These are phyloP conservation scores for Liopterus haemorrhoidalis DNA, from an alignment of 2,888 invertebrate species.

Conservation along the genomic window DNA sequence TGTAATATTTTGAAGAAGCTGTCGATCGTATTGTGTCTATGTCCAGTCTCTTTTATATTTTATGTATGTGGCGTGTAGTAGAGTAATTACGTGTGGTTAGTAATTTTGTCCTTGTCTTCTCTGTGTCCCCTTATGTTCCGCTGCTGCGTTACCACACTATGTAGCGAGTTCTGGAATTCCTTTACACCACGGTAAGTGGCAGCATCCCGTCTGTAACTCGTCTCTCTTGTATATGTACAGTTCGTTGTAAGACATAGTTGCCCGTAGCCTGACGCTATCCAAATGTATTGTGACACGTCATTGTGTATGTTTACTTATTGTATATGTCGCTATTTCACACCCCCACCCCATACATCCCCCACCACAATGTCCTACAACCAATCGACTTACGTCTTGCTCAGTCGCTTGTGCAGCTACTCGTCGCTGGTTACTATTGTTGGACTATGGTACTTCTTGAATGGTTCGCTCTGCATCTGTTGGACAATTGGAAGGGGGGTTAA, in stretches of 20 bases:
- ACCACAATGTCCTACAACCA: too few relatives aligned
- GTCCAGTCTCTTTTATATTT: too few relatives aligned
- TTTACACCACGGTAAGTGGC: constrained; percentile 97
- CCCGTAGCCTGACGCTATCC: constrained; percentile 20
- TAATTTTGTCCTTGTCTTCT: constrained; percentile 51
- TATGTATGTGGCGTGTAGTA: constrained; percentile 32
- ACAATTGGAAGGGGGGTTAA: too few relatives aligned
- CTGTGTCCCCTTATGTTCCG: constrained; percentile 70
- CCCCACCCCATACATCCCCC: too few relatives aligned
- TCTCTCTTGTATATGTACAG: constrained; percentile 37
- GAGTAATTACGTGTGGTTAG: constrained; percentile 47
- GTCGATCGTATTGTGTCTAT: too few relatives aligned
- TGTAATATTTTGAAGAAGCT: too few relatives aligned
- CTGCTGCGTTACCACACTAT: constrained; percentile 51
- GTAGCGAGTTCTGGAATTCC: constrained; percentile 98
- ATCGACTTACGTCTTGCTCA: too few relatives aligned
- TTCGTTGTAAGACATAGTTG: too few relatives aligned
- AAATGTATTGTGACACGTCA: constrained; percentile 21
- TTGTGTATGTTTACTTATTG: constrained; percentile 21
- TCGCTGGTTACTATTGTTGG: too few relatives aligned
- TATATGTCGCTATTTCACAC: constrained; percentile 19
- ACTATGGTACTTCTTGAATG: too few relatives aligned
- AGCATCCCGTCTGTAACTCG: constrained; percentile 45
- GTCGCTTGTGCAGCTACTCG: too few relatives aligned
- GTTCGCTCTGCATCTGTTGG: too few relatives aligned